A percentile compares a stretch with the other conserved stretches of the same genome.
These are phyloP conservation scores for Sminthurides bifidus DNA, from an alignment of 1,140 invertebrate genomes.

Conservation along the genomic window DNA sequence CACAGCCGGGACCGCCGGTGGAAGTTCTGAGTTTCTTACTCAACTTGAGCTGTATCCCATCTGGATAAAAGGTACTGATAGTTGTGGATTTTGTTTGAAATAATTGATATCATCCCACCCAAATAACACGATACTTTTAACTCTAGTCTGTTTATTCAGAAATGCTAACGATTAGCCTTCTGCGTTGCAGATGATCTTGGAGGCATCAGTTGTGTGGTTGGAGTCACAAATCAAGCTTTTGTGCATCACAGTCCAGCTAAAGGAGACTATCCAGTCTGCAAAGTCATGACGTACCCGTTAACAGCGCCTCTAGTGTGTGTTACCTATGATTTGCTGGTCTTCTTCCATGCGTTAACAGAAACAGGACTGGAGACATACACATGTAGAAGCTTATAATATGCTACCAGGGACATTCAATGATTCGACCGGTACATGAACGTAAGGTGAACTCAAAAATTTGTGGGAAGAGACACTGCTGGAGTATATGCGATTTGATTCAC, in stretches of 20 bases:
- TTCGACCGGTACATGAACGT: slow-evolving; percentile 21
- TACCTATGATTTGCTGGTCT: slow-evolving; percentile 51
- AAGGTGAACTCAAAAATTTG: slow-evolving; percentile 8
- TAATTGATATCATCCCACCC: neutral
- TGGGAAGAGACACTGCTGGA: neutral
- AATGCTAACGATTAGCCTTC: too few relatives aligned
- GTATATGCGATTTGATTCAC: too few relatives aligned
- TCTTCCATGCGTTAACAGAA: slow-evolving; percentile 61
- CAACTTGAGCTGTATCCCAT: slow-evolving; percentile 19
- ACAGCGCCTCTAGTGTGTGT: slow-evolving; percentile 55
- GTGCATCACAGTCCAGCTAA: slow-evolving; percentile 43
- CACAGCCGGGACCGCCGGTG: neutral
- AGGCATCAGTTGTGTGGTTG: slow-evolving; percentile 40
- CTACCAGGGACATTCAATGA: slow-evolving; percentile 21
- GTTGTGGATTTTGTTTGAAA: neutral
- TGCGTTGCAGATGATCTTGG: slow-evolving; percentile 29
- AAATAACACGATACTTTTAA: too few relatives aligned
- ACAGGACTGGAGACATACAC: slow-evolving; percentile 68
- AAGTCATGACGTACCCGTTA: slow-evolving; percentile 47
- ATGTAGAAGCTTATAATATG: slow-evolving; percentile 18
- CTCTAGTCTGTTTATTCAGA: slow-evolving; percentile 4
- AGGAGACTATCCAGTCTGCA: slow-evolving; percentile 19
- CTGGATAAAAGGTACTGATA: slow-evolving; percentile 18
- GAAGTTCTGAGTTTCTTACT: neutral
- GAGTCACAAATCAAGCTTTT: slow-evolving; percentile 47